These are phyloP conservation scores for Phocides pigmalion DNA, from an alignment of 1,140 invertebrate genomes.

Conservation along the genomic window DNA sequence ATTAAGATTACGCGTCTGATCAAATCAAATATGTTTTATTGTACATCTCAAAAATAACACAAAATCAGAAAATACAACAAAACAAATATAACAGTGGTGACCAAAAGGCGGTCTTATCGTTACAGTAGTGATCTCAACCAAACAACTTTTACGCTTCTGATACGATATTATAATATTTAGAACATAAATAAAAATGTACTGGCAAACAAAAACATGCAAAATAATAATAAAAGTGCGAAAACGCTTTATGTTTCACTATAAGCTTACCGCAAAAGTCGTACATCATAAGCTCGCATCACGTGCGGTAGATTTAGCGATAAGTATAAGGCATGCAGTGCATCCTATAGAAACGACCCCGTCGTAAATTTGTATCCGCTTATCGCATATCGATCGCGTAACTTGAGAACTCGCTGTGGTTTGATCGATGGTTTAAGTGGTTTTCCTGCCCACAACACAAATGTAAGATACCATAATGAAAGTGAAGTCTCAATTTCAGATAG, in stretches of 20 bases:
- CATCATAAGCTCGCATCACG: conserved; percentile 49
- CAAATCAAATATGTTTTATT: no score
- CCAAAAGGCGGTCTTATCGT: no score
- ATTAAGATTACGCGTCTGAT: no score
- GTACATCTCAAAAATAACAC: no score
- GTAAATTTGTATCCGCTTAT: conserved; percentile 70
- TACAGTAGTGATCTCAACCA: no score
- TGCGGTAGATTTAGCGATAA: conserved; percentile 60
- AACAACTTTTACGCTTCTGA: no score
- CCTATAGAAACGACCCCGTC: conserved; percentile 50
- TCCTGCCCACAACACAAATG: conserved; percentile 19
- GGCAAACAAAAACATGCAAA: no score
- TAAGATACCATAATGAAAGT: conserved; percentile 25
- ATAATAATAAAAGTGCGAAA: no score
- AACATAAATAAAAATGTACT: no score
- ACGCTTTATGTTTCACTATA: conserved; percentile 18
- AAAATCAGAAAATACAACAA: no score
- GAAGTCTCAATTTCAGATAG: not conserved
- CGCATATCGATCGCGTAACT: conserved; percentile 53
- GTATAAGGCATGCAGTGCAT: conserved; percentile 50
- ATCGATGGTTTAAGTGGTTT: conserved; percentile 42
- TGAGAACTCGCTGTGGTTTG: conserved; percentile 39
- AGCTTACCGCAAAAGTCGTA: conserved; percentile 29
- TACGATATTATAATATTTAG: no score
- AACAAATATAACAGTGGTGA: no score